Conservation (phyloP, 2,797 vertebrate genomes). For the Tokudaia muenninki region DNA sequence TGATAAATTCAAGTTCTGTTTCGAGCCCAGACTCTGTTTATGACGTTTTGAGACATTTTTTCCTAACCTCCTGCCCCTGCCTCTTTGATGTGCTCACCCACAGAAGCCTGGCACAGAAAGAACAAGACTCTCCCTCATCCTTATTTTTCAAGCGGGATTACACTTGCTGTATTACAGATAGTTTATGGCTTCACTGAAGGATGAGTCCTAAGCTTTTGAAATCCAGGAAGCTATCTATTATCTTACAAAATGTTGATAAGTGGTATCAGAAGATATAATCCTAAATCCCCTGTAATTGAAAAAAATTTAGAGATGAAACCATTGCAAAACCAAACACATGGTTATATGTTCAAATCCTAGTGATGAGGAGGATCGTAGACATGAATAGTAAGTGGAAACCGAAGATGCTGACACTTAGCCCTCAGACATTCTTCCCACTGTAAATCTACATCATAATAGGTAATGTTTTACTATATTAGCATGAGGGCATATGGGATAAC, state of each 20-base stretch:
- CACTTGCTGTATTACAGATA: neutral
- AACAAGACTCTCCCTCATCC: neutral
- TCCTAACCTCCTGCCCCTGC: neutral
- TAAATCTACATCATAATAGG: neutral
- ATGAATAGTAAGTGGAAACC: neutral
- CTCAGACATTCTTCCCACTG: neutral
- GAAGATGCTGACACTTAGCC: neutral
- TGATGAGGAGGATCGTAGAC: neutral
- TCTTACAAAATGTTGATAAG: conserved; percentile 60
- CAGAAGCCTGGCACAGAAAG: neutral
- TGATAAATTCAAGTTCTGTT: conserved; percentile 54
- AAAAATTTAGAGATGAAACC: conserved; percentile 50
- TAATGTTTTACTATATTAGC: neutral
- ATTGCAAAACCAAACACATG: conserved; percentile 37
- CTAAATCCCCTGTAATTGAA: conserved; percentile 64
- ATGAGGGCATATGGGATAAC: neutral
- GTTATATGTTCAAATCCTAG: conserved; percentile 49
- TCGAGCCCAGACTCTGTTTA: conserved; percentile 10
- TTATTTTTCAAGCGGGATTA: neutral
- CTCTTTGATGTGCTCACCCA: neutral
- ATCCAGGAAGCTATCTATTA: conserved; percentile 46
- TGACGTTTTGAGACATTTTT: conserved; percentile 37
- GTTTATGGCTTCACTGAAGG: conserved; percentile 50
- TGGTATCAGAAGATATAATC: conserved; percentile 62
- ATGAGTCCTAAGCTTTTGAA: conserved; percentile 28